phyloP scores from a whole-genome alignment of 2,113 vertebrate genomes.

The Perca schrenkii region DNA sequence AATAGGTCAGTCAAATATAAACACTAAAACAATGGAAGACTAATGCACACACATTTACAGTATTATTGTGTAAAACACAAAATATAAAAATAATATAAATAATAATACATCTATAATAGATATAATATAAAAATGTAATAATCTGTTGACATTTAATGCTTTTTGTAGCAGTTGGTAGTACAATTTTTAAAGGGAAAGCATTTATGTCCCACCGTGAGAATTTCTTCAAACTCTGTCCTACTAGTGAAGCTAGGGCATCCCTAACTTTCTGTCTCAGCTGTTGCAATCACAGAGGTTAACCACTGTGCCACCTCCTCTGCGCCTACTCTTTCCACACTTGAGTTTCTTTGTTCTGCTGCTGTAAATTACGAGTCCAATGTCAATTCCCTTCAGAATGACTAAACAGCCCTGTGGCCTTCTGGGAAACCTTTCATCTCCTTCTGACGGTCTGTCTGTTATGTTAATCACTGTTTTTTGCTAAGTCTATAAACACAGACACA shows the following conservation, averaged over 20 bases:
- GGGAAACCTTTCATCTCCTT: slow-evolving; percentile 33
- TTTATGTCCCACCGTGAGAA: background rate
- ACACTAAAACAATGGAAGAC: background rate
- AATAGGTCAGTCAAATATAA: background rate
- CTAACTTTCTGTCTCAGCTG: slow-evolving; percentile 15
- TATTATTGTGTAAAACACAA: background rate
- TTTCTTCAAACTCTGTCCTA: background rate
- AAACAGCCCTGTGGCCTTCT: slow-evolving; percentile 16
- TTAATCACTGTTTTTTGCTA: slow-evolving; percentile 18
- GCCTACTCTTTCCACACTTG: background rate
- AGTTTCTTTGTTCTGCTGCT: background rate
- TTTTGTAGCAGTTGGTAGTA: background rate
- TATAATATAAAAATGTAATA: background rate
- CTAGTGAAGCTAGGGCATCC: background rate
- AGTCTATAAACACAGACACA: background rate
- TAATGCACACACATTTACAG: background rate
- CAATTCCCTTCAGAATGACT: slow-evolving; percentile 18
- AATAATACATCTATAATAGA: background rate
- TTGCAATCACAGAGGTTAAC: slow-evolving; percentile 30
- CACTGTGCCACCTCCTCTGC: slow-evolving; percentile 8
- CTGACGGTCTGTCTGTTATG: background rate
- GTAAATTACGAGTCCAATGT: slow-evolving; percentile 7
- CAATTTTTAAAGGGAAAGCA: background rate
- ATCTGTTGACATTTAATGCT: background rate
- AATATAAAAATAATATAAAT: background rate